Evolutionary conservation across 64 coral and sea anemone species (phyloP), one percentile per base, ranked within the genome.

Genomic region (Acropora tenuis): DNA sequence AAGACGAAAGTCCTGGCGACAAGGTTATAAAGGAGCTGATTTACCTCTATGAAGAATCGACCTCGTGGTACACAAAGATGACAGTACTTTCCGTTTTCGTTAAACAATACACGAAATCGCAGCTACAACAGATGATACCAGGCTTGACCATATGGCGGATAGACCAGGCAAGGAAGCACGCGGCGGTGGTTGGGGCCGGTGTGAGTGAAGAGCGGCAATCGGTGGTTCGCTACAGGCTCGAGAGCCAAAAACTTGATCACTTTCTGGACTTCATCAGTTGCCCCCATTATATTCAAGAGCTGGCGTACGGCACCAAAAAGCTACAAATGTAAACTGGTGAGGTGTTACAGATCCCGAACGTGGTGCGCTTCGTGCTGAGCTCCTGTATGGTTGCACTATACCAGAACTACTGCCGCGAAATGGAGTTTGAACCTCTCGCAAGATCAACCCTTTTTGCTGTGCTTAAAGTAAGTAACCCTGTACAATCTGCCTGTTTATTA

Each of bases 81-180:
- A 68, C 65, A 68, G 65, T 68, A 68, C 65, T 68, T 68, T 68
- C 65, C 65, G 69, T 72, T 72, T 72, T 72, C 69, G 69, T 72
- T 72, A 72, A 72, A 19, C 18, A 72, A 30, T 10, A 72, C 69
- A 72, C 69, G 69, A 72, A 72, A 72, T 72, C 7, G 69, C 69
- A 72, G 69, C 69, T 72, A 72, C 69, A 72, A 13, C 69, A 72
- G 30, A 72, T 63, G 59, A 63, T 63, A 63, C 59, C 59, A 63
- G 59, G 59, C 59, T 50, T 79, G 18, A 76, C 74, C 40, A 76
- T 76, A 76, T 76, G 74, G 74, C 74, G 74, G 74, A 74, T 76
- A 43, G 77, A 79, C 50, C 77, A 79, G 77, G 77, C 77, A 46
- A 79, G 43, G 77, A 79, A 79, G 50, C 5, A 43, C 41, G 43